Conservation (phyloP, 2,888 invertebrate species). For the Esperia sulphurella region DNA sequence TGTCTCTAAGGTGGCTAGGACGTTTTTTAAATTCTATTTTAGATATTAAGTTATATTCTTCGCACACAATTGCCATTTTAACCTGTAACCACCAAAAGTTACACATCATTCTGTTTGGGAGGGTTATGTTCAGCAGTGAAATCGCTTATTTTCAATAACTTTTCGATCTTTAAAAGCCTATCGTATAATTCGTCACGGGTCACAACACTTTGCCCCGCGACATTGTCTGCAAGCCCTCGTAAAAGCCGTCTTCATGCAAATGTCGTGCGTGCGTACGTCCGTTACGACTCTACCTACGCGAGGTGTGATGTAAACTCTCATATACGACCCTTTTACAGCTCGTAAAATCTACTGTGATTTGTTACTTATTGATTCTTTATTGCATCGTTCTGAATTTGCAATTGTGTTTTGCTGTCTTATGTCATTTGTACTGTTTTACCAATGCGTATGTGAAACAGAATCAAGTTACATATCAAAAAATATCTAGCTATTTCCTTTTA, state of each 20-base stretch:
- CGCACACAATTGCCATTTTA: too few relatives aligned
- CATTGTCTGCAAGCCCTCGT: conserved; percentile 19
- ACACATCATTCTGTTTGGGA: too few relatives aligned
- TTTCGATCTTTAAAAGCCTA: not conserved
- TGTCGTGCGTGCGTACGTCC: conserved; percentile 8
- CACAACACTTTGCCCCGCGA: not conserved
- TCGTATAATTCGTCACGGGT: not conserved
- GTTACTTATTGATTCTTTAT: conserved; percentile 30
- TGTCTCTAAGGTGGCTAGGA: too few relatives aligned
- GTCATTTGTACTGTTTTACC: too few relatives aligned
- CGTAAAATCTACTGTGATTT: conserved; percentile 28
- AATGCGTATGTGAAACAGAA: too few relatives aligned
- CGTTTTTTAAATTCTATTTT: too few relatives aligned
- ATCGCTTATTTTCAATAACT: too few relatives aligned
- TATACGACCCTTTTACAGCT: conserved; percentile 24
- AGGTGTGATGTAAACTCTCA: conserved; percentile 21
- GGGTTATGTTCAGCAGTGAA: too few relatives aligned
- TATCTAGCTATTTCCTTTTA: not conserved
- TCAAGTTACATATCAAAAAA: too few relatives aligned
- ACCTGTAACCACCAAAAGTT: too few relatives aligned
- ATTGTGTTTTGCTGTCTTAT: not conserved
- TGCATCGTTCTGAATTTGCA: conserved; percentile 4
- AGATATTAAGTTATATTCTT: too few relatives aligned
- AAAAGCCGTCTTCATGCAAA: conserved; percentile 26
- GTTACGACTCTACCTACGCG: conserved; percentile 8